A percentile compares a stretch with the other conserved stretches of the same genome.
Evolutionary conservation across 1,140 invertebrate genomes (phyloP).

Genomic region (Drosophila repleta): DNA sequence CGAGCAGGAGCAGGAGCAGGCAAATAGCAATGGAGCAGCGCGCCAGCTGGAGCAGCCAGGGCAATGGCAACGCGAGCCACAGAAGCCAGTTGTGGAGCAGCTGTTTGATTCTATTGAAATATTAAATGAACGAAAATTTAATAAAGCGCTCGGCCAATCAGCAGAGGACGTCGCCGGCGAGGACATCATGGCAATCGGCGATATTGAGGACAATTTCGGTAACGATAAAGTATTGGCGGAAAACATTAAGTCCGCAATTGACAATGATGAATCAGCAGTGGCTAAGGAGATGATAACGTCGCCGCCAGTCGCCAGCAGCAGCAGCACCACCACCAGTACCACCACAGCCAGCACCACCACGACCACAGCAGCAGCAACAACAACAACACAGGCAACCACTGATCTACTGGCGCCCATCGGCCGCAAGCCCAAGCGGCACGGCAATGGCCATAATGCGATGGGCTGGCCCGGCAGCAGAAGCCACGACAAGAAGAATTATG

Average conservation of each 20-base stretch:
- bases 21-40: constrained; percentile 25
- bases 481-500: constrained; percentile 41
- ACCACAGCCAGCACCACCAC: neutral
- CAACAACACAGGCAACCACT: constrained; percentile 1
- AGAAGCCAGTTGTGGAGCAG: constrained; percentile 38
- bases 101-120: constrained; percentile 75
- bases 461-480: constrained; percentile 19
- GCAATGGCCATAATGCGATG: constrained; percentile 20
- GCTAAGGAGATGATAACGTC: constrained; percentile 14
- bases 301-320: constrained; percentile 20
- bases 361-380: constrained; percentile 15
- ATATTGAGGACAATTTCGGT: constrained; percentile 73
- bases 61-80: neutral
- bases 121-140: constrained; percentile 79
- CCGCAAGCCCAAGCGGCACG: constrained; percentile 60
- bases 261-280: constrained; percentile 70
- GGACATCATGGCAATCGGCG: constrained; percentile 64
- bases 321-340: constrained; percentile 1
- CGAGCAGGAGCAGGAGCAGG: constrained; percentile 8
- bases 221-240: constrained; percentile 57
- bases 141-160: constrained; percentile 56
- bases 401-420: constrained; percentile 31
- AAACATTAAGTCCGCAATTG: constrained; percentile 54
- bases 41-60: constrained; percentile 6
- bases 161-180: constrained; percentile 12